These are phyloP conservation scores for Aphis craccivora DNA, from an alignment of 1,140 invertebrate genomes.

Conservation along the genomic window DNA sequence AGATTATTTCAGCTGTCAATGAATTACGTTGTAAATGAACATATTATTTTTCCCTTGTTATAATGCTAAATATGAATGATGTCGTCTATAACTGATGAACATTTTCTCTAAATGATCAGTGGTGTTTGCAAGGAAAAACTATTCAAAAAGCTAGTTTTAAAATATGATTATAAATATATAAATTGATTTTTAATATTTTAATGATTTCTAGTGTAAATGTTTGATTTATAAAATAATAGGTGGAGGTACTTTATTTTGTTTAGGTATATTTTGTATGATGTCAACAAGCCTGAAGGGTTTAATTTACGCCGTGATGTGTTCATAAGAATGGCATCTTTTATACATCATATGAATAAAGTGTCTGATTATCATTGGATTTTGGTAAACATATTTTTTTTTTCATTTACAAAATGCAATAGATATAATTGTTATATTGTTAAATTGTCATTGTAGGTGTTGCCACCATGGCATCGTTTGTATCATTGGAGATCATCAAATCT, in stretches of 20 bases:
- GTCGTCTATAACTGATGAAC: background rate
- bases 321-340: slow-evolving; percentile 85
- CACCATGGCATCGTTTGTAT: slow-evolving; percentile 88
- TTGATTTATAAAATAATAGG: background rate
- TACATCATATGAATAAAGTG: slow-evolving; percentile 71
- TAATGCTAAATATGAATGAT: background rate
- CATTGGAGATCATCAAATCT: slow-evolving; percentile 82
- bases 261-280: slow-evolving; percentile 84
- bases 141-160: background rate
- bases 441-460: slow-evolving; percentile 72
- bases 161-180: background rate
- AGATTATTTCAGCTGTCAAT: background rate
- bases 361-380: slow-evolving; percentile 67
- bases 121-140: background rate
- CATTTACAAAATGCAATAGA: background rate
- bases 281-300: slow-evolving; percentile 95
- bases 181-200: background rate
- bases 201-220: background rate
- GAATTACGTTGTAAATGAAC: background rate
- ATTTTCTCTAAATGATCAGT: background rate
- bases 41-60: background rate
- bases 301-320: slow-evolving; percentile 96
- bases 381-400: slow-evolving; percentile 63
- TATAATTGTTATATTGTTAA: background rate
- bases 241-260: background rate